Percentiles rank a stretch among this genome's conserved stretches.
These are phyloP conservation scores for Capitulum mitella DNA, from an alignment of 2,888 invertebrate species.

Conservation along the genomic window DNA sequence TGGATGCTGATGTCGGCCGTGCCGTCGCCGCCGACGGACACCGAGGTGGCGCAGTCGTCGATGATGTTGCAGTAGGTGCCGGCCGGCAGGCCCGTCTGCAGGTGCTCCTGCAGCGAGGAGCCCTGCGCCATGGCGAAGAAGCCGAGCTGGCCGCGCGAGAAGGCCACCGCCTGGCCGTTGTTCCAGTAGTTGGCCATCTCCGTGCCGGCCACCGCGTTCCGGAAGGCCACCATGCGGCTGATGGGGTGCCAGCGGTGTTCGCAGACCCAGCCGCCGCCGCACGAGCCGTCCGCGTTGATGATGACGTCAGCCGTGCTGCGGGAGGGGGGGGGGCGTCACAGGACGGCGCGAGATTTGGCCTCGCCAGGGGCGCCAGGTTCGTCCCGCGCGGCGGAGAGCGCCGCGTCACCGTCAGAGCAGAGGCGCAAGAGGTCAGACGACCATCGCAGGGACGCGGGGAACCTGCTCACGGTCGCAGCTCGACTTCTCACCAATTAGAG, in stretches of 20 bases:
- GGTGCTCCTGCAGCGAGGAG: constrained; percentile 52
- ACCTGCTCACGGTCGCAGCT: too few species aligned
- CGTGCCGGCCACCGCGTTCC: constrained; percentile 56
- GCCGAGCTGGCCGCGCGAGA: constrained; percentile 66
- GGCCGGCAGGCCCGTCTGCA: constrained; percentile 62
- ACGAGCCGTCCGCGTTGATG: constrained; percentile 56
- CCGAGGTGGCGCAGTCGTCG: constrained; percentile 49
- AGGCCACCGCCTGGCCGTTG: constrained; percentile 74
- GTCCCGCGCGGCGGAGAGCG: too few species aligned
- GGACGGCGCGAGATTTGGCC: too few species aligned
- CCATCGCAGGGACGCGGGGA: too few species aligned
- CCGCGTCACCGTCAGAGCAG: too few species aligned
- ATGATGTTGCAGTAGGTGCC: constrained; percentile 81
- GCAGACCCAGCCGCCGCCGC: constrained; percentile 72
- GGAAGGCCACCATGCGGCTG: constrained; percentile 67
- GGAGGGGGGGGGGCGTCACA: too few species aligned
- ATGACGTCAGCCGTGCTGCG: constrained; percentile 58
- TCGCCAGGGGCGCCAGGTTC: too few species aligned
- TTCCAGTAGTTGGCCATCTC: constrained; percentile 67
- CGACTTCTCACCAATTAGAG: too few species aligned
- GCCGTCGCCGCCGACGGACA: constrained; percentile 55
- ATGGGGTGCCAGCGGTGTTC: constrained; percentile 65
- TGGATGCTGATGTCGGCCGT: constrained; percentile 53
- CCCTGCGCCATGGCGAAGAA: constrained; percentile 70
- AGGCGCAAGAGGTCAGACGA: too few species aligned